Conservation (phyloP, 1,140 invertebrate species). For the Trichogramma pretiosum region DNA sequence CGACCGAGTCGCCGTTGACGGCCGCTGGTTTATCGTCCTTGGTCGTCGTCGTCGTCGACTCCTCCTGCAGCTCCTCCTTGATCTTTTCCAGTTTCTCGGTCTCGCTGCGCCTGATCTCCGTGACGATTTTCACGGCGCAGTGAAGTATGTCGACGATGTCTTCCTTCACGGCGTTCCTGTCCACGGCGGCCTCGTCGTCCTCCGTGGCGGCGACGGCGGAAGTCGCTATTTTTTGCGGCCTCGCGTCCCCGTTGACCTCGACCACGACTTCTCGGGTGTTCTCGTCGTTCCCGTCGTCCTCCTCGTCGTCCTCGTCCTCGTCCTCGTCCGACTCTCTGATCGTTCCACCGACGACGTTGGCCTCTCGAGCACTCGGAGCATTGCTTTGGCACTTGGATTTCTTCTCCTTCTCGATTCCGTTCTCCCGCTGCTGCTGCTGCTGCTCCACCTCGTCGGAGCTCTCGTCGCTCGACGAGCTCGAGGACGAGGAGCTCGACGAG, state of each 20-base stretch:
- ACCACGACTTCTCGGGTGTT: neutral
- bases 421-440: conserved; percentile 9
- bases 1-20: neutral
- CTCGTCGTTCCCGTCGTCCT: conserved; percentile 2
- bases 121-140: conserved; percentile 5
- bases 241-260: conserved; percentile 19
- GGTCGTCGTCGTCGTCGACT: neutral
- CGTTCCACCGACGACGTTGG: neutral
- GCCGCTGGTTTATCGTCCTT: neutral
- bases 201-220: neutral
- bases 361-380: neutral
- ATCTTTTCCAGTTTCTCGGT: conserved; percentile 14
- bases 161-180: conserved; percentile 5
- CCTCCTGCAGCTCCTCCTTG: conserved; percentile 6
- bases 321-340: conserved; percentile 8
- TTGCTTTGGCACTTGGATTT: conserved; percentile 17
- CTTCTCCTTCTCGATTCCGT: conserved; percentile 8
- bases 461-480: neutral
- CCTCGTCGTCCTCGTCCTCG: neutral
- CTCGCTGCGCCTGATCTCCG: conserved; percentile 5
- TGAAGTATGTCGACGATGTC: conserved; percentile 17
- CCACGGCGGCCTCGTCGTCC: neutral
- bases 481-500: neutral
- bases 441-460: conserved; percentile 2
- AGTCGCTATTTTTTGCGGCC: neutral